phyloP scores from a whole-genome alignment of 2,888 invertebrate species.

The Eristalis arbustorum region DNA sequence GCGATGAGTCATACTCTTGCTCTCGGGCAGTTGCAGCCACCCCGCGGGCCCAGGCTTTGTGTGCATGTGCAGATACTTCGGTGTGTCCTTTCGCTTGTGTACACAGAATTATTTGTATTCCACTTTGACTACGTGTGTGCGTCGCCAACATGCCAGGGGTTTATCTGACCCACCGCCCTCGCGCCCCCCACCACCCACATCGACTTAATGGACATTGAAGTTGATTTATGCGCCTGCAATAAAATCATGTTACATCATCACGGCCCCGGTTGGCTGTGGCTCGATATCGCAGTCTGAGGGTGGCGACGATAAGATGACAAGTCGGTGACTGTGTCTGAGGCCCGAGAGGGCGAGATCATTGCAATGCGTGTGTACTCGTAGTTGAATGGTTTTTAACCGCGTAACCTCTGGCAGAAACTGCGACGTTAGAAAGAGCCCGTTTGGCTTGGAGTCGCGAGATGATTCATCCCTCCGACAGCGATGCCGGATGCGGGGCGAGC shows the following conservation, averaged over 20 bases:
- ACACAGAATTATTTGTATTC: conserved; percentile 24
- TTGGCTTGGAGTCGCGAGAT: not conserved
- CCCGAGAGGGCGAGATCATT: not conserved
- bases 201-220: conserved; percentile 65
- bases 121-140: conserved; percentile 32
- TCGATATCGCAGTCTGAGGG: not conserved
- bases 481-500: not conserved
- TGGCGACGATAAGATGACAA: not conserved
- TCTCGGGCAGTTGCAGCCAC: not conserved
- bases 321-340: not conserved
- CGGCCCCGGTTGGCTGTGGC: not conserved
- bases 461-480: not conserved
- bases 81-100: conserved; percentile 46
- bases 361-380: not conserved
- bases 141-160: conserved; percentile 54
- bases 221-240: conserved; percentile 68
- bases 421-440: not conserved
- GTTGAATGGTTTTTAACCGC: not conserved
- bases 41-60: conserved; percentile 1
- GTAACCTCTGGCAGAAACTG: not conserved
- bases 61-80: conserved; percentile 41
- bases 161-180: conserved; percentile 25
- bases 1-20: conserved; percentile 49
- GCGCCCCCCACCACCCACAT: not conserved
- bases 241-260: conserved; percentile 62